Evolutionary conservation across 2,113 vertebrate genomes (phyloP), one percentile per base, ranked within the genome.

Genomic region (Cynoglossus semilaevis): DNA sequence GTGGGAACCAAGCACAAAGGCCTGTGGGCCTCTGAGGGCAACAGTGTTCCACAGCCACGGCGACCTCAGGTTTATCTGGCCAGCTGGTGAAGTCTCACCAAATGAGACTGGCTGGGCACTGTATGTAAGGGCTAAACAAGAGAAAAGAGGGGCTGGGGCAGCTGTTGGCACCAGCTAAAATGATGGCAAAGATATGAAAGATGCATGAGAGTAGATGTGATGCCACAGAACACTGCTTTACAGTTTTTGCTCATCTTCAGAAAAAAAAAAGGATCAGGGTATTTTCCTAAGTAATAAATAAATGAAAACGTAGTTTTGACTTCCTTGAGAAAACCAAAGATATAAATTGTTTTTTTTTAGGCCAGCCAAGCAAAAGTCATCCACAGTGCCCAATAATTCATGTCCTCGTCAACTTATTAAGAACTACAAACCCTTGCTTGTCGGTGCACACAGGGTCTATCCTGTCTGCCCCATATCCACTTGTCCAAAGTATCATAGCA

Each of bases 1-100:
- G 91, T 88, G 91, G 91, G 89, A 92, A 88, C 58, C 19, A 12
- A 40, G 80, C 86, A 76, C 79, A 90, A 90, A 84, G 81, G 70
- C 77, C 62, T 63, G 6, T 40, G 63, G 71, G 87, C 90, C 86
- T 92, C 90, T 76, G 84, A 17, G 6, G 82, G 81, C 79, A 82
- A 88, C 89, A 83, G 85, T 79, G 67, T 77, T 78, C 55, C 53
- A 51, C 65, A 68, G 74, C 73, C 51, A 66, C 72, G 52, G n/a
- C 67, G 73, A 75, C 78, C 72, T 75, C 44, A 67, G 67, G 70
- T 80, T 60, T 68, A 72, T 57, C 64, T 59, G 58, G 75, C 80
- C 86, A 89, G 85, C 86, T 88, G 88, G 77, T 86, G 69, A 63
- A 73, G 67, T 74, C 72, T 67, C 64, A 81, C 74, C 76, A 70